Conservation (phyloP, 2,113 vertebrate genomes). For the Cygnus atratus region DNA sequence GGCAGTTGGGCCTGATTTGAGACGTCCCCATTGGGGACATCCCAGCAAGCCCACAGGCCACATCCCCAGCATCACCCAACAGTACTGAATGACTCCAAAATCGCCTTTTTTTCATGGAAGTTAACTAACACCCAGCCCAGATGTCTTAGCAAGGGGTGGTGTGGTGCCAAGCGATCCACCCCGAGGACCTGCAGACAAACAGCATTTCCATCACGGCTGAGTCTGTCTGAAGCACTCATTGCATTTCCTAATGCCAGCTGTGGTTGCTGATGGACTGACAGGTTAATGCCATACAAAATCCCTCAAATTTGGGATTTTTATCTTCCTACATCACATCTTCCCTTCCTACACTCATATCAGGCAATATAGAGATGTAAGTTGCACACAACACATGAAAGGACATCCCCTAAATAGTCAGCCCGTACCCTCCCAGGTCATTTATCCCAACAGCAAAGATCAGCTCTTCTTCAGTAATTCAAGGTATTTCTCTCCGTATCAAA, state of each 20-base stretch:
- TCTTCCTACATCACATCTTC: background rate
- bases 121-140: background rate
- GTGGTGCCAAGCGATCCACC: accelerated
- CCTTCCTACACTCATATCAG: background rate
- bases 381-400: background rate
- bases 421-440: background rate
- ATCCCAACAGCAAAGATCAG: background rate
- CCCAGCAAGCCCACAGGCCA: too few species aligned
- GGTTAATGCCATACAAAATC: background rate
- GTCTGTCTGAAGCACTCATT: background rate
- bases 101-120: background rate
- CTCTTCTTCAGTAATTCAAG: background rate
- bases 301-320: background rate
- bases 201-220: background rate
- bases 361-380: background rate
- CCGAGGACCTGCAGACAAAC: background rate
- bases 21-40: too few species aligned
- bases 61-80: too few species aligned
- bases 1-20: too few species aligned
- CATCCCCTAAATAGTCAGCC: background rate
- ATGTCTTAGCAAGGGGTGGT: background rate
- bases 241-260: background rate
- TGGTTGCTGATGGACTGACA: background rate
- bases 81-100: background rate
- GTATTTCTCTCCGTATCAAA: background rate